Percentiles rank a stretch among this genome's conserved stretches.
phyloP scores from a whole-genome alignment of 2,797 vertebrate species.

The Pempheris klunzingeri region DNA sequence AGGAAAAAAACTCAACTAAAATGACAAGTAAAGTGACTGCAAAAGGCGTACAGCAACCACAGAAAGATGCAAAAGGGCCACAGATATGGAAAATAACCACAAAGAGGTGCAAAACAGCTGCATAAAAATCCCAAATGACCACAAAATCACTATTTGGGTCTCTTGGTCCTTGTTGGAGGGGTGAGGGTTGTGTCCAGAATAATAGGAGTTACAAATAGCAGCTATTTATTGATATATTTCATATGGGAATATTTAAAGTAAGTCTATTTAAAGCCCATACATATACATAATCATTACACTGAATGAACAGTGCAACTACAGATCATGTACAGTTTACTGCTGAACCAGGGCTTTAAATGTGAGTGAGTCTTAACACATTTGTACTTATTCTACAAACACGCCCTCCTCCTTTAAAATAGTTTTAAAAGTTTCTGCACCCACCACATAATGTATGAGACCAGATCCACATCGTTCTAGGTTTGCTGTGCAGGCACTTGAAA shows the following conservation, averaged over 20 bases:
- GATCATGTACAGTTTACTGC: background rate
- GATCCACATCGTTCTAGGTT: background rate
- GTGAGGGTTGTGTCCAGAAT: too few relatives aligned
- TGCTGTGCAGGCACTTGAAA: background rate
- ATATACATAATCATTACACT: background rate
- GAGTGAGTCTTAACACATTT: slow-evolving; percentile 1
- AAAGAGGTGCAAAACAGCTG: background rate
- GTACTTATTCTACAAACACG: background rate
- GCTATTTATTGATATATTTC: background rate
- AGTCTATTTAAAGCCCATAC: too few relatives aligned
- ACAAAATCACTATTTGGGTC: background rate
- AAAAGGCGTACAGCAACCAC: background rate
- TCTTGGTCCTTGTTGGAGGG: background rate
- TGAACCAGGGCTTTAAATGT: background rate
- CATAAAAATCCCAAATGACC: background rate
- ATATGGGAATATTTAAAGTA: too few relatives aligned
- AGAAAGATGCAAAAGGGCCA: background rate
- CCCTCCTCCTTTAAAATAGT: too few relatives aligned
- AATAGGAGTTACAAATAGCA: background rate
- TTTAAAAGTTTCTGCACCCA: background rate
- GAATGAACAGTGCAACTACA: background rate
- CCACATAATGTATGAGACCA: background rate
- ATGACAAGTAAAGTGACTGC: too few relatives aligned
- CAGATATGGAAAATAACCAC: background rate
- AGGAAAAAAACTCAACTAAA: too few relatives aligned